Base-by-base conservation (phyloP, 2,888 invertebrate genomes). In the Meiosimyza decipiens region DNA sequence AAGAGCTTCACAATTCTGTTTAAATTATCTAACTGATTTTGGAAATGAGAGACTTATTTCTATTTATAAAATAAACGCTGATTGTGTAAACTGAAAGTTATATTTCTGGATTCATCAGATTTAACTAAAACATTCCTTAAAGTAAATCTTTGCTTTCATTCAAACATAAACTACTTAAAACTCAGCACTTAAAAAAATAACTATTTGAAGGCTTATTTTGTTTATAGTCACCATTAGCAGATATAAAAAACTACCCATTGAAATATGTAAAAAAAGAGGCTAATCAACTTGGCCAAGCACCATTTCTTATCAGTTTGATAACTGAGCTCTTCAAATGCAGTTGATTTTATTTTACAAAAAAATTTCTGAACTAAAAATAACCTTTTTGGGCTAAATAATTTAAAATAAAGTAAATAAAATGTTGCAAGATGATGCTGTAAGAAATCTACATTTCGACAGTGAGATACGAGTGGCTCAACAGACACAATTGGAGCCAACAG, bases 391-490 rank as follows among this genome's bases (percentile, higher is more conserved):
- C 16, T 16, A n/a, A 15, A 49, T 40, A 5, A 11, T 49, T 7
- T 11, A 18, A 49, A 63, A 15, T 9, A 47, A 47, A 16, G 13
- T 16, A 6, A 5, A 15, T 28, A 74, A 73, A 71, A 87, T 87
- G 87, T 79, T 86, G 59, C 85, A 87, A 81, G 83, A 84, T 75
- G 81, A 87, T 79, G 81, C 86, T 11, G 85, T 85, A 50, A 80
- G 83, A 50, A 86, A 82, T 77, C 77, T 87, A 40, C 86, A 86
- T 71, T 86, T 81, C 65, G 87, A 87, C 47, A 86, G 83, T 74
- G 85, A 86, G 77, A 83, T 87, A 69, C 83, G 87, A 12, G 82
- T 85, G 12, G 85, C 83, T 7, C 87, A 87, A 76, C 82, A 81
- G 72, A 71, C 79, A 1, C 78, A 67, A 65, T 57, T 80, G 1